Conservation (phyloP, 1,140 invertebrate species). For the Drosophila funebris region DNA sequence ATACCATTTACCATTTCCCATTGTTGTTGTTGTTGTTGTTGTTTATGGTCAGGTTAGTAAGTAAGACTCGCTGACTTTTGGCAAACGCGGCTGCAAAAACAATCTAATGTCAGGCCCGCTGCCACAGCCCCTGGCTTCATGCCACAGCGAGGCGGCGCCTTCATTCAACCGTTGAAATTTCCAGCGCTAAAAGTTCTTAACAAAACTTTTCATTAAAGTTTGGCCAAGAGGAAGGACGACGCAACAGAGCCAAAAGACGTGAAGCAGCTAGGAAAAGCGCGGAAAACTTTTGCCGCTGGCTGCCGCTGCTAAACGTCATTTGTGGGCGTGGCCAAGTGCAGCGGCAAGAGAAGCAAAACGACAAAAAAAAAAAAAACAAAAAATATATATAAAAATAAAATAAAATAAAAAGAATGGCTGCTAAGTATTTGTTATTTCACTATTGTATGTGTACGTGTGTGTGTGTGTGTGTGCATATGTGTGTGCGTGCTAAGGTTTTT, state of each 20-base stretch:
- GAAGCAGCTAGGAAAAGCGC: constrained; percentile 37
- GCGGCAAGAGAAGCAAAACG: constrained; percentile 12
- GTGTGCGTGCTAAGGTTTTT: constrained; percentile 68
- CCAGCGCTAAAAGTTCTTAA: constrained; percentile 77
- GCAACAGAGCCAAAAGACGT: constrained; percentile 46
- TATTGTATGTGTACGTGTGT: constrained; percentile 30
- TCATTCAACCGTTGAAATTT: constrained; percentile 80
- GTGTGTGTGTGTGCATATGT: constrained; percentile 13
- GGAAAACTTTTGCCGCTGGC: constrained; percentile 73
- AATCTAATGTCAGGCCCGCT: constrained; percentile 69
- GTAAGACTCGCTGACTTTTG: constrained; percentile 65
- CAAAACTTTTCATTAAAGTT: constrained; percentile 83
- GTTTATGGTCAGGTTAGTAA: constrained; percentile 52
- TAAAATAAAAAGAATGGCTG: constrained; percentile 29
- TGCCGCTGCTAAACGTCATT: constrained; percentile 77
- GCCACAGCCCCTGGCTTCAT: constrained; percentile 12
- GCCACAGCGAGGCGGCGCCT: constrained; percentile 12
- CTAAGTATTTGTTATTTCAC: constrained; percentile 64
- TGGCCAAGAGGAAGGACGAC: constrained; percentile 38
- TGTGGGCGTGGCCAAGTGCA: constrained; percentile 62
- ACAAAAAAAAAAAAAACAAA: constrained; percentile 5
- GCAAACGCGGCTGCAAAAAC: constrained; percentile 60
- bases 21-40: constrained; percentile 15
- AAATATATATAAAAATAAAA: constrained; percentile 28
- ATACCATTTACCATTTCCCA: constrained; percentile 54